phyloP scores from a whole-genome alignment of 2,888 invertebrate genomes.

The Papilio demoleus region DNA sequence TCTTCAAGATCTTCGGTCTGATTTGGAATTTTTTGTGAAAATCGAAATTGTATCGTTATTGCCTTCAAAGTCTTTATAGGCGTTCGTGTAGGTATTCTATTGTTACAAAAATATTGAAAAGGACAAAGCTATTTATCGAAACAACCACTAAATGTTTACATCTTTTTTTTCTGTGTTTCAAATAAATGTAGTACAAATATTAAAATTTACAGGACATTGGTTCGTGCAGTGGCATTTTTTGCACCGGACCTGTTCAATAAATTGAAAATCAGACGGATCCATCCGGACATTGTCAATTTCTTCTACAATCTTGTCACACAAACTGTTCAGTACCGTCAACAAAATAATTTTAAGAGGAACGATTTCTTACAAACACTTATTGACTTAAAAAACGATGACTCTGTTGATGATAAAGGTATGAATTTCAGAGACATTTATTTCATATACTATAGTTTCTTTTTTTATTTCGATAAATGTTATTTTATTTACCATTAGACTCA shows the following conservation, averaged over 20 bases:
- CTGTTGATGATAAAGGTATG: conserved; percentile 59
- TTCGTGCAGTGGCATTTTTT: conserved; percentile 72
- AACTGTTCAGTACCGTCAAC: conserved; percentile 68
- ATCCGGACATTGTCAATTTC: conserved; percentile 67
- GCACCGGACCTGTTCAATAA: conserved; percentile 69
- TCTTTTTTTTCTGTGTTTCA: too few species aligned
- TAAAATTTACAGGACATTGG: conserved; percentile 62
- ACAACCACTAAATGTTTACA: too few species aligned
- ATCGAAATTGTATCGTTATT: too few species aligned
- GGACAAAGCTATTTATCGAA: too few species aligned
- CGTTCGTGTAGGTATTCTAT: too few species aligned
- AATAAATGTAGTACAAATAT: conserved; percentile 8
- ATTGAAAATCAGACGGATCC: conserved; percentile 68
- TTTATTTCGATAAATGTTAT: not conserved
- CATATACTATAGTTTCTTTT: not conserved
- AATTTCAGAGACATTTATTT: conserved; percentile 22
- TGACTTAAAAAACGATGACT: conserved; percentile 70
- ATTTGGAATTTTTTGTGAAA: too few species aligned
- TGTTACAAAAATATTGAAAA: too few species aligned
- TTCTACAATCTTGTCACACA: conserved; percentile 69
- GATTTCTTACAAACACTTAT: conserved; percentile 83
- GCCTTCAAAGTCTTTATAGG: too few species aligned
- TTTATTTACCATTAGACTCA: too few species aligned
- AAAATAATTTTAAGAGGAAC: conserved; percentile 66
- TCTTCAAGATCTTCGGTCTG: too few species aligned